A percentile compares a stretch with the other conserved stretches of the same genome.
Evolutionary conservation across 1,140 invertebrate species (phyloP).

Genomic region (Lethrus apterus): DNA sequence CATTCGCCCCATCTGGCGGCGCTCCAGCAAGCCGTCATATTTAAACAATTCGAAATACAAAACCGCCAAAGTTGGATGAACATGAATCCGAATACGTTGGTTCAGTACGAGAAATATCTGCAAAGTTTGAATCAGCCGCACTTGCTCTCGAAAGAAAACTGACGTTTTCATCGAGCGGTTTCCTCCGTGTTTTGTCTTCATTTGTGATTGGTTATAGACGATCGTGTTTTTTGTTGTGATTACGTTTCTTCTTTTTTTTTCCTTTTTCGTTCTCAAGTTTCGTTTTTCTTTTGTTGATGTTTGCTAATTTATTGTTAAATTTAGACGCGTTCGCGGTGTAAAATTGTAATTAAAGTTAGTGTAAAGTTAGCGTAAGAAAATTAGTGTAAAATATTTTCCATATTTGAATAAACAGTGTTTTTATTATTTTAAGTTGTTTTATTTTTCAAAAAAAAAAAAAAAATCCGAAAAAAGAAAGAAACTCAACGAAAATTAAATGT

Average conservation of each 20-base stretch:
- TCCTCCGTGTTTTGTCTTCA: background rate
- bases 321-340: constrained; percentile 6
- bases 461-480: too few relatives aligned
- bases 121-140: constrained; percentile 28
- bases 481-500: too few relatives aligned
- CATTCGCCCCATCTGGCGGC: constrained; percentile 26
- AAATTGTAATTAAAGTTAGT: constrained; percentile 5
- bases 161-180: constrained; percentile 16
- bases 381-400: constrained; percentile 18
- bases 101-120: constrained; percentile 39
- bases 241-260: background rate
- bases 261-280: background rate
- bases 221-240: background rate
- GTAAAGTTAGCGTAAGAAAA: constrained; percentile 10
- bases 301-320: background rate
- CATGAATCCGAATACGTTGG: constrained; percentile 27
- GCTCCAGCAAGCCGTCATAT: constrained; percentile 35
- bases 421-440: too few relatives aligned
- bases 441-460: too few relatives aligned
- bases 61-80: constrained; percentile 33
- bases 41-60: constrained; percentile 36
- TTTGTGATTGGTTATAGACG: background rate
- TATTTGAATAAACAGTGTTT: constrained; percentile 15
- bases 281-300: background rate
- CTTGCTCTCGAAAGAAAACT: constrained; percentile 32